phyloP scores from a whole-genome alignment of 2,113 vertebrate genomes.

The Hemiscyllium ocellatum region DNA sequence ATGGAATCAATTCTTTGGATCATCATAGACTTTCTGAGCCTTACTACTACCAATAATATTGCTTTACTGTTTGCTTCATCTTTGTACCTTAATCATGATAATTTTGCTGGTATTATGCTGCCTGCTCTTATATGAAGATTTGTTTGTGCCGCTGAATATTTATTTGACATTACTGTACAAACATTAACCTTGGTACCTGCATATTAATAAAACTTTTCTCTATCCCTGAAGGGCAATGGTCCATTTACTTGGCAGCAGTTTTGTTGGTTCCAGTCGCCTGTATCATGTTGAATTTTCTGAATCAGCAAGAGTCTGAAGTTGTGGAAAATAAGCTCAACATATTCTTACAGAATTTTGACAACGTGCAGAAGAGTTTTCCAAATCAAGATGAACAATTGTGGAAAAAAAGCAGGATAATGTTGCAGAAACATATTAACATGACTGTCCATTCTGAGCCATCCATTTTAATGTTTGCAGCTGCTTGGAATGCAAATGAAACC shows the following conservation, averaged over 20 bases:
- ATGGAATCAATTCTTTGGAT: not conserved
- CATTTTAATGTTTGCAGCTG: conserved; percentile 30
- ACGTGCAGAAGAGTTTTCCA: conserved; percentile 11
- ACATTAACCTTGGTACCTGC: not conserved
- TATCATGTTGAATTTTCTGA: not conserved
- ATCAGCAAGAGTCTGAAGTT: not conserved
- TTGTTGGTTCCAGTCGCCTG: not conserved
- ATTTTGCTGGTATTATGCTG: not conserved
- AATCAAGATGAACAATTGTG: conserved; percentile 16
- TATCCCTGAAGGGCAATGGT: not conserved
- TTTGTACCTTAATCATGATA: not conserved
- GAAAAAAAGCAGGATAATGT: conserved; percentile 32
- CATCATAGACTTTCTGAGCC: not conserved
- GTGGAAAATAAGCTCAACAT: not conserved
- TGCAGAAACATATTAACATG: conserved; percentile 10
- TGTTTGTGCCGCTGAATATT: not conserved
- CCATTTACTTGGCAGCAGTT: not conserved
- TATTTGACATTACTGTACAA: not conserved
- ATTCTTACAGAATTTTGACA: not conserved
- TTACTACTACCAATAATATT: not conserved
- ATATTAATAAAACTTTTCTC: not conserved
- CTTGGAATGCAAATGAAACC: not conserved
- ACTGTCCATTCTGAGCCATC: conserved; percentile 21
- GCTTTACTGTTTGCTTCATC: not conserved
- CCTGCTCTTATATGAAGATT: not conserved